A percentile compares a stretch with the other conserved stretches of the same genome.
These are phyloP conservation scores for Dendropsophus ebraccatus DNA, from an alignment of 2,113 vertebrate species.

Conservation along the genomic window DNA sequence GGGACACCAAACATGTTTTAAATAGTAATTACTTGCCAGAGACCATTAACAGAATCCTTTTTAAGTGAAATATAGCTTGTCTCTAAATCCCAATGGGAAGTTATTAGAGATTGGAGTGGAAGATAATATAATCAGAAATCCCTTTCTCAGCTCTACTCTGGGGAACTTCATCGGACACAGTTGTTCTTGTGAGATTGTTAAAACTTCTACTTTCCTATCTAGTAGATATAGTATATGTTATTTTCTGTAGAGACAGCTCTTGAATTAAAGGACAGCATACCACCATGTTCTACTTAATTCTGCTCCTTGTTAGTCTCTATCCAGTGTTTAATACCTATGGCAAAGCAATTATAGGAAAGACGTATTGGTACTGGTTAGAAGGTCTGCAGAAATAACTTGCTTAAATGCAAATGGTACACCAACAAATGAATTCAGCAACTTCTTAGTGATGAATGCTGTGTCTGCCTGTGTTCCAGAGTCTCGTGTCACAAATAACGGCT, in stretches of 20 bases:
- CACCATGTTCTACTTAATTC: background rate
- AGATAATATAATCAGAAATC: slow-evolving; percentile 49
- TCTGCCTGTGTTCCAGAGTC: slow-evolving; percentile 19
- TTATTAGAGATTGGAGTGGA: slow-evolving; percentile 42
- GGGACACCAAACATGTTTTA: slow-evolving; percentile 43
- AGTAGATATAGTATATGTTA: background rate
- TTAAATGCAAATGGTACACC: background rate
- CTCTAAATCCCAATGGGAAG: slow-evolving; percentile 45
- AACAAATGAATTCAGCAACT: slow-evolving; percentile 14
- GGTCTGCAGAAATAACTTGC: background rate
- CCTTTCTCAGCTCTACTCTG: slow-evolving; percentile 17
- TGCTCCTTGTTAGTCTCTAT: background rate
- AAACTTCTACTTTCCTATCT: slow-evolving; percentile 15
- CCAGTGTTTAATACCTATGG: background rate
- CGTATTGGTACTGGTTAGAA: background rate
- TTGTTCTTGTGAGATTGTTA: slow-evolving; percentile 20
- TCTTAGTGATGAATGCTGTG: background rate
- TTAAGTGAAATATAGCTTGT: slow-evolving; percentile 33
- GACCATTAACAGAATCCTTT: slow-evolving; percentile 37
- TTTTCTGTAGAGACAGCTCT: background rate
- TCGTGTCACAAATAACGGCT: slow-evolving; percentile 49
- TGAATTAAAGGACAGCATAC: background rate
- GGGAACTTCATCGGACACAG: slow-evolving; percentile 26
- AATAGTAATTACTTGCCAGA: slow-evolving; percentile 51
- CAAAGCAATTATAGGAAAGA: background rate